A percentile compares a stretch with the other conserved stretches of the same genome.
Evolutionary conservation across 2,888 invertebrate genomes (phyloP).

Genomic region (Drosophila subsilvestris): DNA sequence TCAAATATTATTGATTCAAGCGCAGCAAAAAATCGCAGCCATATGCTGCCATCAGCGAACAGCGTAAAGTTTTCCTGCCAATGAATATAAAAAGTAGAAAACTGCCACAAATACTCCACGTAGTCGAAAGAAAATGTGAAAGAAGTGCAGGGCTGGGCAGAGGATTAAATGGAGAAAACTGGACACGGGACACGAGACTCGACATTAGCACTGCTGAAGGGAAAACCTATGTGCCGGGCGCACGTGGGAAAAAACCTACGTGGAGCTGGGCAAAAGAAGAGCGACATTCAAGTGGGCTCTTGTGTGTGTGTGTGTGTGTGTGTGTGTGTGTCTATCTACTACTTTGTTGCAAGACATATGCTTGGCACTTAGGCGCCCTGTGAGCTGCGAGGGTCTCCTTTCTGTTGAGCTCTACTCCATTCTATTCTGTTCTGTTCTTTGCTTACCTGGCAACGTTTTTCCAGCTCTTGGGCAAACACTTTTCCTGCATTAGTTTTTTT

Average conservation of each 20-base stretch:
- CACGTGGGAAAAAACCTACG: constrained; percentile 25
- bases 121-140: constrained; percentile 32
- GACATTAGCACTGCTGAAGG: constrained; percentile 37
- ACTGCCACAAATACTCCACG: constrained; percentile 16
- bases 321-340: constrained; percentile 56
- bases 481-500: constrained; percentile 44
- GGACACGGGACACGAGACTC: constrained; percentile 25
- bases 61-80: constrained; percentile 17
- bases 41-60: constrained; percentile 3
- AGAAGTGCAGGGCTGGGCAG: not conserved
- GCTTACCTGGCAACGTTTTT: constrained; percentile 43
- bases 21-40: constrained; percentile 7
- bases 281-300: constrained; percentile 37
- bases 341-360: constrained; percentile 66
- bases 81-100: constrained; percentile 24
- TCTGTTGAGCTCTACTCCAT: not conserved
- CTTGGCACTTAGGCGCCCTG: constrained; percentile 69
- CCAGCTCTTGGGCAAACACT: constrained; percentile 43
- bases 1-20: constrained; percentile 20
- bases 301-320: constrained; percentile 56
- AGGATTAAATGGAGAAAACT: constrained; percentile 18
- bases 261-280: constrained; percentile 8
- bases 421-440: constrained; percentile 15
- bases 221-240: constrained; percentile 21
- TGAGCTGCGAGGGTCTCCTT: constrained; percentile 9